Base-by-base conservation (phyloP, 2,797 vertebrate genomes). In the Hippoglossus hippoglossus region DNA sequence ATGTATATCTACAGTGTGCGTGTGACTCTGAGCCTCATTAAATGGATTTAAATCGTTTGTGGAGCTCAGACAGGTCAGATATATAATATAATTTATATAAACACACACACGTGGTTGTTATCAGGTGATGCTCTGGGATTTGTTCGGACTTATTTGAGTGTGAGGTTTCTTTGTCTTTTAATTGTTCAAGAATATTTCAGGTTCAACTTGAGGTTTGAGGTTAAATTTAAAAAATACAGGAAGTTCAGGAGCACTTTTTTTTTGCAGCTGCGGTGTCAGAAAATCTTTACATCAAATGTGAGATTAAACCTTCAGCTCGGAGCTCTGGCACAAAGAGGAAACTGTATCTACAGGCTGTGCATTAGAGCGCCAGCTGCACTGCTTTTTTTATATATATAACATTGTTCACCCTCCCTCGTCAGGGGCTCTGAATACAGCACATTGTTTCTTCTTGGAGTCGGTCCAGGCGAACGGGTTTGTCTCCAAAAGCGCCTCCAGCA, bases 361-460 rank as follows among this genome's bases (percentile, higher is more conserved):
- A 53, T 81, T 44, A 53, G 73, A 60, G 79, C 82, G 46, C 77
- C 87, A 91, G 84, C 87, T 90, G 88, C 89, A 73, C 21, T 22
- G 63, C 54, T 73, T 65, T 64, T 49, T 71, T 62, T 62, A 36
- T 36, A 57, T 69, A 86, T 74, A 70, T 75, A 22, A 85, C 87
- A 90, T 88, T 90, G 82, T 89, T 67, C 87, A 19, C 87, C 86
- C 69, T 81, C 76, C 85, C 77, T 15, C 46, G 18, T 10, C 46
- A 8, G 7, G 46, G 15, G 13, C 16, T 44, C 18, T 49, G 18
- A 49, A 49, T 49, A n/a, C 46, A 49, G 80, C 90, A 83, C 91
- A 87, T 92, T 93, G 91, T 94, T 92, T 89, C 54, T 87, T 57
- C 63, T 87, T 94, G 87, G 91, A 90, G 79, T 51, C 63, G 62